These are phyloP conservation scores for Apeira syringaria DNA, from an alignment of 2,888 invertebrate genomes.

Conservation along the genomic window DNA sequence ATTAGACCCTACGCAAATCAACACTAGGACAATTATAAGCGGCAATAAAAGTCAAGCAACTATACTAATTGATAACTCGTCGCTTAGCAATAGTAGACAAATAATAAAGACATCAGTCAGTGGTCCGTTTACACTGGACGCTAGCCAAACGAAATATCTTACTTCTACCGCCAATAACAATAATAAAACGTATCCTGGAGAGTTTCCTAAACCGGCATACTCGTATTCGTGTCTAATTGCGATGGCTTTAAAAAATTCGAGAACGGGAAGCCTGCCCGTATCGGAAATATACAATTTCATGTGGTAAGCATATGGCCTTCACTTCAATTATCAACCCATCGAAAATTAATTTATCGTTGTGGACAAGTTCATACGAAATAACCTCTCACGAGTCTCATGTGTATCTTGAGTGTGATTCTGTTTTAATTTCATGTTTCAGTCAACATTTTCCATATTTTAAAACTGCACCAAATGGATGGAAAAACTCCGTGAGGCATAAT, in stretches of 20 bases:
- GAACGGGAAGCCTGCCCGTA: slow-evolving; percentile 96
- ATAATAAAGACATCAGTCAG: slow-evolving; percentile 75
- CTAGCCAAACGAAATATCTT: slow-evolving; percentile 70
- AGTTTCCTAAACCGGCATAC: slow-evolving; percentile 97
- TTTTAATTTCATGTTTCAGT: slow-evolving; percentile 81
- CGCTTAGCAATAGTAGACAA: slow-evolving; percentile 73
- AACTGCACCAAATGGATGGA: slow-evolving; percentile 99
- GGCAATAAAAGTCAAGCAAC: slow-evolving; percentile 75
- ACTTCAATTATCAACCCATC: slow-evolving; percentile 31
- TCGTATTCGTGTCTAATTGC: slow-evolving; percentile 99
- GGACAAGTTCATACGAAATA: neutral
- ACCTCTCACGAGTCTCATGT: no score
- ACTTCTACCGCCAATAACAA: slow-evolving; percentile 39
- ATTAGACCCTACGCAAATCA: slow-evolving; percentile 70
- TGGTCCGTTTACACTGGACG: slow-evolving; percentile 66
- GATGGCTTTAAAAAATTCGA: slow-evolving; percentile 98
- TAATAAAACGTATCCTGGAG: slow-evolving; percentile 77
- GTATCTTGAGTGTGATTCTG: no score
- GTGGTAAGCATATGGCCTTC: slow-evolving; percentile 88
- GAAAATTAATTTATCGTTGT: slow-evolving; percentile 5
- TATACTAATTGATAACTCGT: slow-evolving; percentile 77
- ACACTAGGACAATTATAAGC: slow-evolving; percentile 76
- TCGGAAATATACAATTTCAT: slow-evolving; percentile 99
- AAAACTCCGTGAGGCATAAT: slow-evolving; percentile 99
- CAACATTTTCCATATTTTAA: slow-evolving; percentile 99